These are phyloP conservation scores for Cryptocheilus praepositus DNA, from an alignment of 2,888 invertebrate genomes.

Conservation along the genomic window DNA sequence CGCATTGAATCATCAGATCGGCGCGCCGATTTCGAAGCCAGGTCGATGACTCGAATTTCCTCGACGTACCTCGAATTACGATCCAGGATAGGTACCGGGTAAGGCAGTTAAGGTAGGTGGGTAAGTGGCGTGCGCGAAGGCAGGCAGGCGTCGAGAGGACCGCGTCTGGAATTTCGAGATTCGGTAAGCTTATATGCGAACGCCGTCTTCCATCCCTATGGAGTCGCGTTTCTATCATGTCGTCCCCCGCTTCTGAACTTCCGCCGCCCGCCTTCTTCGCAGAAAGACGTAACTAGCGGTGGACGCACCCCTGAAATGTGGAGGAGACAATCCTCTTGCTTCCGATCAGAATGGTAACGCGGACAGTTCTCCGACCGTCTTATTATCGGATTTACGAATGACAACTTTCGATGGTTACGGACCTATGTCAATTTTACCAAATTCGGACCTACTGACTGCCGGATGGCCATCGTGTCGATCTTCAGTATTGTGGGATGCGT, in stretches of 20 bases:
- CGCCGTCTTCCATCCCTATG: constrained; percentile 8
- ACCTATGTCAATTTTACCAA: too few species aligned
- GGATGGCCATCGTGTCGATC: too few species aligned
- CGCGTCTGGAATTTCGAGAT: constrained; percentile 48
- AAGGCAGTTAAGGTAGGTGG: constrained; percentile 37
- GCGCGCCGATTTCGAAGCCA: constrained; percentile 9
- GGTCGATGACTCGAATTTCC: constrained; percentile 23
- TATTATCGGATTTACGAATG: too few species aligned
- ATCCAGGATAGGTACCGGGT: constrained; percentile 28
- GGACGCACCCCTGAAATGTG: too few species aligned
- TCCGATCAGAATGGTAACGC: too few species aligned
- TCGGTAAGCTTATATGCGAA: constrained; percentile 29
- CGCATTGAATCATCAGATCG: constrained; percentile 29
- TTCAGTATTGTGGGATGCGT: too few species aligned
- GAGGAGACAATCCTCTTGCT: too few species aligned
- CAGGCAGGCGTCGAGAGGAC: constrained; percentile 21
- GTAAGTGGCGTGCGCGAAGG: constrained; percentile 10
- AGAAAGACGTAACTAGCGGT: constrained; percentile 9
- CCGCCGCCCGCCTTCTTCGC: not conserved
- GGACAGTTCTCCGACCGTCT: too few species aligned
- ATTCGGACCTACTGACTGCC: too few species aligned
- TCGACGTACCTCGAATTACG: constrained; percentile 47
- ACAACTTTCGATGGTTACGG: too few species aligned
- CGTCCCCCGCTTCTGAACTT: not conserved
- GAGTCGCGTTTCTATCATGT: not conserved